phyloP scores from a whole-genome alignment of 2,797 vertebrate genomes.

The Centropyge bicolor region DNA sequence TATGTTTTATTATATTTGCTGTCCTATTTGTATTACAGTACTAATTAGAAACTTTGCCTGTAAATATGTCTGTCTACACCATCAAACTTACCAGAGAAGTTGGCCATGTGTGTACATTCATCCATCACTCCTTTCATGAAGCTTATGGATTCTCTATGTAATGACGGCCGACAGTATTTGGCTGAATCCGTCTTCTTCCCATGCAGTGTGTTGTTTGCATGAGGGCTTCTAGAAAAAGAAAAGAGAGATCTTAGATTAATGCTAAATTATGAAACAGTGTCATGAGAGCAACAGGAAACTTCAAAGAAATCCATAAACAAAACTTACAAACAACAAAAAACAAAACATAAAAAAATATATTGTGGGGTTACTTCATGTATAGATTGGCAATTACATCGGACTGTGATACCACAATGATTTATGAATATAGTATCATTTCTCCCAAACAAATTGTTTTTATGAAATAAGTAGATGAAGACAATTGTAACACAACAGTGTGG shows the following conservation, averaged over 20 bases:
- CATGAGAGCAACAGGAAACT: not conserved
- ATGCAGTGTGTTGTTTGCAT: conserved; percentile 21
- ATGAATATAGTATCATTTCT: too few species aligned
- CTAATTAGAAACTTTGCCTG: not conserved
- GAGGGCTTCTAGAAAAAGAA: conserved; percentile 8
- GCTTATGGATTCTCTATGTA: conserved; percentile 91
- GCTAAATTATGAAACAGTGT: not conserved
- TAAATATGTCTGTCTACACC: not conserved
- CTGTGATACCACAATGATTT: too few species aligned
- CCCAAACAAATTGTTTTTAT: too few species aligned
- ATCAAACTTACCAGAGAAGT: conserved; percentile 91
- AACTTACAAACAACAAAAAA: not conserved
- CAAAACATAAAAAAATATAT: too few species aligned
- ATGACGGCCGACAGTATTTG: conserved; percentile 78
- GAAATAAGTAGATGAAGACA: too few species aligned
- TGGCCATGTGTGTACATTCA: conserved; percentile 98
- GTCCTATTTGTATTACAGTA: not conserved
- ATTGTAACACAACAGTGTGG: too few species aligned
- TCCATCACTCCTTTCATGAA: conserved; percentile 99
- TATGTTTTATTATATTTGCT: too few species aligned
- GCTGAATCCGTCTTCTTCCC: not conserved
- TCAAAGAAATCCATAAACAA: not conserved
- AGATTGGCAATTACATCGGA: too few species aligned
- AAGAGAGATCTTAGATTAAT: not conserved
- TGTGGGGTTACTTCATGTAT: too few species aligned